Conservation (phyloP, 2,797 vertebrate genomes). For the Sciurus vulgaris region DNA sequence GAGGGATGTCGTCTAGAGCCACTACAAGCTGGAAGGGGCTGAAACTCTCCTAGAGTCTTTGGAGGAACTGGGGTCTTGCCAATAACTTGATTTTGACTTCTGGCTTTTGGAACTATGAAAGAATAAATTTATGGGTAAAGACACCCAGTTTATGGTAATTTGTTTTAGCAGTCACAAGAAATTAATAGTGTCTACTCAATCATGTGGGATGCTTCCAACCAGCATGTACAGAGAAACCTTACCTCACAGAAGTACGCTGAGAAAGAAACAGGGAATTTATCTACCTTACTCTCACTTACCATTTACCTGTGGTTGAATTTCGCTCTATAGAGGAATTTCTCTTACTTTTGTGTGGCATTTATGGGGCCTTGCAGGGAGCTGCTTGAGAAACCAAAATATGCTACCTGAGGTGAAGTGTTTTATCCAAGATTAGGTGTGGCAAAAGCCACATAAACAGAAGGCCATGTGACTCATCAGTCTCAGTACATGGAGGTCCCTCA, state of each 20-base stretch:
- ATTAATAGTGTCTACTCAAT: neutral
- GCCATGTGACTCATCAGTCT: neutral
- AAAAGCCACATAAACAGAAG: neutral
- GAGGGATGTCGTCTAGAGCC: neutral
- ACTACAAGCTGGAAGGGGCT: neutral
- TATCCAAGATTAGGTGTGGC: neutral
- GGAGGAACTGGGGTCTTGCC: neutral
- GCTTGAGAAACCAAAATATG: neutral
- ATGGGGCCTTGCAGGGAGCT: neutral
- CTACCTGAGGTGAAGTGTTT: neutral
- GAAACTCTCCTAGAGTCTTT: neutral
- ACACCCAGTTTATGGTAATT: neutral
- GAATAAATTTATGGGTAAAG: neutral
- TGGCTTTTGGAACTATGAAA: neutral
- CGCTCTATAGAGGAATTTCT: neutral
- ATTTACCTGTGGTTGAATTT: neutral
- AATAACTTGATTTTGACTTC: neutral
- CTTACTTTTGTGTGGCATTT: neutral
- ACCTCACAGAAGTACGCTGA: neutral
- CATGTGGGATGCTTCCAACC: too few species aligned
- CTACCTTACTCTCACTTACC: neutral
- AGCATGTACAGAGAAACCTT: neutral
- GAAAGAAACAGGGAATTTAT: neutral
- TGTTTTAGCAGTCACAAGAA: neutral
- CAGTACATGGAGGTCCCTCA: neutral